A percentile compares a stretch with the other conserved stretches of the same genome.
Evolutionary conservation across 1,140 invertebrate genomes (phyloP).

Genomic region (Oryzaephilus surinamensis): DNA sequence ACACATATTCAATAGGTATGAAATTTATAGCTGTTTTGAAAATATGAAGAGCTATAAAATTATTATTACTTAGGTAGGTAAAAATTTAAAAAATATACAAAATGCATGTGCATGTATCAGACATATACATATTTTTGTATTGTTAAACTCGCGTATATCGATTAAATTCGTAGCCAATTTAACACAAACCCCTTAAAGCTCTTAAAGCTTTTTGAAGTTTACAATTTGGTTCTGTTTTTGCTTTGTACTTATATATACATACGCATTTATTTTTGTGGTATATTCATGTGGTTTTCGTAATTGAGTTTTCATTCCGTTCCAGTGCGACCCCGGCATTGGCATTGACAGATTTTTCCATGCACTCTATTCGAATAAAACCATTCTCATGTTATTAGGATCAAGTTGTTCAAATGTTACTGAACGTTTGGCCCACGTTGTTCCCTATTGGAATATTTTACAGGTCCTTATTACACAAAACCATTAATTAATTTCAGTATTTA

Average conservation of each 20-base stretch:
- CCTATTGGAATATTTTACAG: constrained; percentile 86
- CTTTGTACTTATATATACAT: background rate
- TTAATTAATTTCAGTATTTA: background rate
- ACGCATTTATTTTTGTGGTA: background rate
- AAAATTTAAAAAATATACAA: no score
- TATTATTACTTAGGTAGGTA: no score
- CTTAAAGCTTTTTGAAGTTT: background rate
- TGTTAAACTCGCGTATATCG: no score
- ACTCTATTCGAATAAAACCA: constrained; percentile 64
- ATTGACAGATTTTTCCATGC: constrained; percentile 85
- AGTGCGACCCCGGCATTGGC: constrained; percentile 84
- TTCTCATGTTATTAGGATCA: constrained; percentile 68
- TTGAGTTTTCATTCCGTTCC: constrained; percentile 35
- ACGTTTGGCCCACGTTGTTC: constrained; percentile 77
- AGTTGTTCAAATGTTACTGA: constrained; percentile 84
- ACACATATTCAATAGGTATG: no score
- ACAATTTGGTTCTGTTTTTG: background rate
- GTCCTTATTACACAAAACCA: constrained; percentile 44
- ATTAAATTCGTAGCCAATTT: background rate
- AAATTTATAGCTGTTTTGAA: no score
- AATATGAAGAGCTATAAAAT: no score
- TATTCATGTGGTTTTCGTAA: background rate
- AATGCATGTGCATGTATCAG: no score
- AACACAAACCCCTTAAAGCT: background rate
- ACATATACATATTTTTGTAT: no score